Percentiles rank a stretch among this genome's conserved stretches.
Evolutionary conservation across 2,113 vertebrate genomes (phyloP).

Genomic region (Phaetusa simplex): DNA sequence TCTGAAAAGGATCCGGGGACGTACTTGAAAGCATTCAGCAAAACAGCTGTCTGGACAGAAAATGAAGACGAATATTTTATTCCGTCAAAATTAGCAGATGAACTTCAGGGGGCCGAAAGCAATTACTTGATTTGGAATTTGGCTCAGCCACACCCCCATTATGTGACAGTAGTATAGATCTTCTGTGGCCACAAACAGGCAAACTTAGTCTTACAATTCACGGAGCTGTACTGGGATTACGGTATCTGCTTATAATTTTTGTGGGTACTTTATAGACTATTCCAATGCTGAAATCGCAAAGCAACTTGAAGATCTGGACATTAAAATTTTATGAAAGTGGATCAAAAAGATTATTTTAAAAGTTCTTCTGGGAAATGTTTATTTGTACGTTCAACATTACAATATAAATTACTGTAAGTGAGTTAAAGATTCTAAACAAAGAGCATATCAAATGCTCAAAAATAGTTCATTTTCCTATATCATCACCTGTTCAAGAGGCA

Average conservation of each 20-base stretch:
- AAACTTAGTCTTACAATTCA: neutral
- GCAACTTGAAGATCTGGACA: constrained; percentile 17
- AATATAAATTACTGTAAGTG: constrained; percentile 41
- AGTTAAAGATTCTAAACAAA: constrained; percentile 36
- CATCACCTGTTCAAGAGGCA: neutral
- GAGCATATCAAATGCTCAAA: constrained; percentile 1
- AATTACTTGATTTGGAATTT: neutral
- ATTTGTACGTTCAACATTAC: neutral
- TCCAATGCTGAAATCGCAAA: constrained; percentile 31
- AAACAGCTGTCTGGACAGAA: neutral
- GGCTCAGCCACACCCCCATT: neutral
- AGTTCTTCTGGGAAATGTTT: constrained; percentile 48
- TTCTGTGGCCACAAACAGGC: neutral
- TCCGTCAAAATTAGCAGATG: neutral
- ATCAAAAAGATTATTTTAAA: constrained; percentile 57
- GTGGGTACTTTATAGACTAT: neutral
- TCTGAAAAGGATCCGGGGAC: neutral
- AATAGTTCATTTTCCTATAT: neutral
- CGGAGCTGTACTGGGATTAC: neutral
- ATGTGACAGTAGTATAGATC: neutral
- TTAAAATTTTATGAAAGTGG: constrained; percentile 59
- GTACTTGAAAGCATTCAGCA: neutral
- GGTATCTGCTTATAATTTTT: neutral
- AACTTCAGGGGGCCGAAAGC: neutral
- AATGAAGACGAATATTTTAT: neutral